Percentiles rank a stretch among this genome's conserved stretches.
These are phyloP conservation scores for Macrotus californicus DNA, from an alignment of 2,113 vertebrate species.

Conservation along the genomic window DNA sequence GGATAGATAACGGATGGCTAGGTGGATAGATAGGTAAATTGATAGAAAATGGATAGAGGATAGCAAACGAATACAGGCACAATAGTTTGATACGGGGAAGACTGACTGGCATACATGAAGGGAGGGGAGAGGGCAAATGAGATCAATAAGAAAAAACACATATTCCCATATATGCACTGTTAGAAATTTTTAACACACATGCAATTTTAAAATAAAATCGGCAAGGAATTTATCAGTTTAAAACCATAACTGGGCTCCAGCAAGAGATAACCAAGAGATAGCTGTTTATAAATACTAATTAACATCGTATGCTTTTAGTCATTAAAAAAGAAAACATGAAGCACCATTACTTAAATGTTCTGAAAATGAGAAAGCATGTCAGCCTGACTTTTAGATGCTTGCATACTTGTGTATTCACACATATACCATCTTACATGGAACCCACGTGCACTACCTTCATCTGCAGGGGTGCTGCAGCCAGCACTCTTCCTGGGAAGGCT, in stretches of 20 bases:
- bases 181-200: neutral
- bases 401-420: rapidly evolving
- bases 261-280: neutral
- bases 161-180: no score
- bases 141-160: neutral
- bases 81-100: neutral
- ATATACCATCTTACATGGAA: rapidly evolving
- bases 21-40: neutral
- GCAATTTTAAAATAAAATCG: neutral
- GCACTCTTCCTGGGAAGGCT: rapidly evolving
- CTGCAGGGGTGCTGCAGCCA: rapidly evolving
- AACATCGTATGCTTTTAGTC: neutral
- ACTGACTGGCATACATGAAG: rapidly evolving
- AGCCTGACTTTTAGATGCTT: neutral
- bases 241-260: neutral
- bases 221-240: neutral
- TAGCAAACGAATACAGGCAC: rapidly evolving
- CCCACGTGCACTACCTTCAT: rapidly evolving
- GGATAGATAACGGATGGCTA: neutral
- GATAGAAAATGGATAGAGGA: neutral
- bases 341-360: neutral
- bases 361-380: neutral
- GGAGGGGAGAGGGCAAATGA: neutral
- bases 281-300: neutral
- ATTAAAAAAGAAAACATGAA: neutral